Evolutionary conservation across 1,140 invertebrate species (phyloP).

Genomic region (Aplysia californica): DNA sequence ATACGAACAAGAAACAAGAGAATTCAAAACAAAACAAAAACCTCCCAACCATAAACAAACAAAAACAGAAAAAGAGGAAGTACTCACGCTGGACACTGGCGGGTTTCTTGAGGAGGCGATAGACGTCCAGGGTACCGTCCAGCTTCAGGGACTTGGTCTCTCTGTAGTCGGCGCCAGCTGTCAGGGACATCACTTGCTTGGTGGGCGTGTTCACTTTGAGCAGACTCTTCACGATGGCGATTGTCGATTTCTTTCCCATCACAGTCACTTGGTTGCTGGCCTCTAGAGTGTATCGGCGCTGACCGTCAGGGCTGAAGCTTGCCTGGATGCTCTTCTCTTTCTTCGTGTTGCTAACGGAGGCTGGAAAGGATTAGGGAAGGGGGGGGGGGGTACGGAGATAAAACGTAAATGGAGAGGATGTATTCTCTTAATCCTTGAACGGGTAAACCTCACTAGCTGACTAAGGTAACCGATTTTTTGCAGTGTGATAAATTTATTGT

Average conservation of each 20-base stretch:
- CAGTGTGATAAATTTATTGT: too few relatives aligned
- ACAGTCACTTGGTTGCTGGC: slow-evolving; percentile 8
- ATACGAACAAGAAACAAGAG: too few relatives aligned
- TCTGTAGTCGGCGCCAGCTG: slow-evolving; percentile 16
- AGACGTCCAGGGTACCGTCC: slow-evolving; percentile 4
- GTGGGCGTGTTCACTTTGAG: slow-evolving; percentile 17
- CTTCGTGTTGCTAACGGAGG: slow-evolving; percentile 38
- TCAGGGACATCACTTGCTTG: slow-evolving; percentile 9
- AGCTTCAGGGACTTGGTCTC: slow-evolving; percentile 20
- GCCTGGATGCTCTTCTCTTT: slow-evolving; percentile 32
- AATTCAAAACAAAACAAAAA: too few relatives aligned
- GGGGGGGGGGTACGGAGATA: too few relatives aligned
- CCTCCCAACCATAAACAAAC: too few relatives aligned
- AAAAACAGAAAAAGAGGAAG: too few relatives aligned
- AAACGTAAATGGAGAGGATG: too few relatives aligned
- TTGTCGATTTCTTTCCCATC: slow-evolving; percentile 2
- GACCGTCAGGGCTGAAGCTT: slow-evolving; percentile 32
- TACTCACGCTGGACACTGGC: slow-evolving; percentile 28
- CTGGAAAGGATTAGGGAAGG: too few relatives aligned
- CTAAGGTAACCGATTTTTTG: too few relatives aligned
- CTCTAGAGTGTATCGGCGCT: slow-evolving; percentile 36
- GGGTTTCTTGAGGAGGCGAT: slow-evolving; percentile 21
- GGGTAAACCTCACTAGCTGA: too few relatives aligned
- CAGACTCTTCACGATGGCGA: not conserved
- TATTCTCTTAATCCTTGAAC: too few relatives aligned